Percentiles rank a stretch among this genome's conserved stretches.
phyloP scores from a whole-genome alignment of 2,113 vertebrate genomes.

The Salvelinus alpinus region DNA sequence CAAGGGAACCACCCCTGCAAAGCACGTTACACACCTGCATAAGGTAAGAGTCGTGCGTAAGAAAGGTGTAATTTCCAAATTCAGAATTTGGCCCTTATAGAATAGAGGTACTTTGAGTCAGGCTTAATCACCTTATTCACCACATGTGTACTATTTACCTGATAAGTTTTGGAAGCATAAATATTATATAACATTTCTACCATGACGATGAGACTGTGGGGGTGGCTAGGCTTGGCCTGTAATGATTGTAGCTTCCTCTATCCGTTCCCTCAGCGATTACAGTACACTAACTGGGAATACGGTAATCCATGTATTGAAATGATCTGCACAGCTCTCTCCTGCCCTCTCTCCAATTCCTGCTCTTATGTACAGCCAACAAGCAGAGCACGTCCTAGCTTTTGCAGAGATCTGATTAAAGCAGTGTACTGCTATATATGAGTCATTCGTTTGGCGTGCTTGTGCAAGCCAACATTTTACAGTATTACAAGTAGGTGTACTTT shows the following conservation, averaged over 20 bases:
- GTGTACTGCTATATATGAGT: constrained; percentile 44
- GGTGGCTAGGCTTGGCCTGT: constrained; percentile 29
- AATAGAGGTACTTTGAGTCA: constrained; percentile 22
- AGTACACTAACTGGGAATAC: constrained; percentile 49
- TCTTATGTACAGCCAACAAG: constrained; percentile 43
- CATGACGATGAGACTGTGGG: constrained; percentile 25
- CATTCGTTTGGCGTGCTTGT: constrained; percentile 32
- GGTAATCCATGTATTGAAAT: constrained; percentile 56
- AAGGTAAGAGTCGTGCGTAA: no score
- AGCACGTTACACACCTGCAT: no score
- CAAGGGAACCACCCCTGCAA: no score
- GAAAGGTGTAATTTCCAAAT: no score
- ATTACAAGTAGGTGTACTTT: not conserved
- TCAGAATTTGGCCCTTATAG: no score
- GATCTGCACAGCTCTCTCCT: constrained; percentile 43
- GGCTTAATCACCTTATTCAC: constrained; percentile 32
- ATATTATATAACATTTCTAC: constrained; percentile 50
- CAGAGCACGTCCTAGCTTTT: constrained; percentile 34
- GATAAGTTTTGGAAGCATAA: constrained; percentile 52
- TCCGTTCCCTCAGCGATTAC: constrained; percentile 52
- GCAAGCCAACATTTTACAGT: constrained; percentile 46
- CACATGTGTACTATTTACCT: constrained; percentile 39
- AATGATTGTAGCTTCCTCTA: constrained; percentile 53
- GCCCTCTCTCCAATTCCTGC: constrained; percentile 10
- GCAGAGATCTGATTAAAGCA: constrained; percentile 52